Conservation (phyloP, 1,140 invertebrate species). For the Ruditapes philippinarum region DNA sequence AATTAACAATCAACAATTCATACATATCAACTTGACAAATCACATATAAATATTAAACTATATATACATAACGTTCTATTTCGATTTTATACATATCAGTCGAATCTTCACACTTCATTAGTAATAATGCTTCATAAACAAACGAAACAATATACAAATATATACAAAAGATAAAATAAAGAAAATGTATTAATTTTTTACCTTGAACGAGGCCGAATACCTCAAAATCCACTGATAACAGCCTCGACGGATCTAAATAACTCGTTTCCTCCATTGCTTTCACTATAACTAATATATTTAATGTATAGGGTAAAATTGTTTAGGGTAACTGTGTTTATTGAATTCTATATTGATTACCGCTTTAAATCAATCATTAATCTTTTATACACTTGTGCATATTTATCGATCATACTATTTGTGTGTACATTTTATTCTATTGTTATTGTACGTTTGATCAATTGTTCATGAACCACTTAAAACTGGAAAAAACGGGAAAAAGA, state of each 20-base stretch:
- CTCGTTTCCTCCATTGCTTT: conserved; percentile 6
- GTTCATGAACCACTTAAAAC: too few species aligned
- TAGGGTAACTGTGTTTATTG: neutral
- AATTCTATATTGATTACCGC: neutral
- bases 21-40: too few species aligned
- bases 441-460: neutral
- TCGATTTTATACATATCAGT: too few species aligned
- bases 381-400: neutral
- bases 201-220: conserved; percentile 58
- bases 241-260: conserved; percentile 40
- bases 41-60: too few species aligned
- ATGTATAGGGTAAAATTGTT: neutral
- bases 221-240: conserved; percentile 58
- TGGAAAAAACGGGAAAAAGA: too few species aligned
- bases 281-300: neutral
- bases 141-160: too few species aligned
- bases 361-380: conserved; percentile 22
- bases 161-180: too few species aligned
- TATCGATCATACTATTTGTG: neutral
- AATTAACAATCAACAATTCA: too few species aligned
- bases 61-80: too few species aligned
- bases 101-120: too few species aligned
- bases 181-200: too few species aligned
- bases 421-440: neutral
- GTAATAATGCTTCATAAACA: too few species aligned